Percentiles rank a stretch among this genome's conserved stretches.
These are phyloP conservation scores for Netelia fuscicornis DNA, from an alignment of 2,888 invertebrate species.

Conservation along the genomic window DNA sequence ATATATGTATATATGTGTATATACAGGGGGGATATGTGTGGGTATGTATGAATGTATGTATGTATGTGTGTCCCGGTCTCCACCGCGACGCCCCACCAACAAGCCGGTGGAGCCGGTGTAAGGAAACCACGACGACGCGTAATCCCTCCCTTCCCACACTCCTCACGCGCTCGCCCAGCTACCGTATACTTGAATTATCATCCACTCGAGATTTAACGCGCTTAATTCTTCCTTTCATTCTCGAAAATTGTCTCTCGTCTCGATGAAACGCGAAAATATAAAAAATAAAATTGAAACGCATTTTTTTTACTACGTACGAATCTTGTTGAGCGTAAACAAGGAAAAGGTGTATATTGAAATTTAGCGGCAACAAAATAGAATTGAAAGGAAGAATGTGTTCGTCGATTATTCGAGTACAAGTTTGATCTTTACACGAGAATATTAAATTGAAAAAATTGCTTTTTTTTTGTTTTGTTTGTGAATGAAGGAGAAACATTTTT, in stretches of 20 bases:
- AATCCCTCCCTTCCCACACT: slow-evolving; percentile 23
- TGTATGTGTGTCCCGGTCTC: not conserved
- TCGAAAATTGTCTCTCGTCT: not conserved
- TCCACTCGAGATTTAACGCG: slow-evolving; percentile 37
- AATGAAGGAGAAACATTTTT: no score
- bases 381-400: no score
- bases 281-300: no score
- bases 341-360: no score
- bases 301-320: no score
- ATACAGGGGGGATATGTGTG: not conserved
- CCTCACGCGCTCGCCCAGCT: not conserved
- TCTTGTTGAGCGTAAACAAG: no score
- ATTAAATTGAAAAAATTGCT: no score
- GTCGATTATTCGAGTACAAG: no score
- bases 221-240: not conserved
- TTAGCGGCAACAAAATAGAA: no score
- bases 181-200: slow-evolving; percentile 39
- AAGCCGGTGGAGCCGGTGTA: slow-evolving; percentile 10
- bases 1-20: not conserved
- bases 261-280: no score
- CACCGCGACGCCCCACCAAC: slow-evolving; percentile 18
- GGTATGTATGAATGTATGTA: not conserved
- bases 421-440: no score
- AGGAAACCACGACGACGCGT: slow-evolving; percentile 44
- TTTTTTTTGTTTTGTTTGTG: no score